These are phyloP conservation scores for Drosophila cognata DNA, from an alignment of 2,888 invertebrate species.

Conservation along the genomic window DNA sequence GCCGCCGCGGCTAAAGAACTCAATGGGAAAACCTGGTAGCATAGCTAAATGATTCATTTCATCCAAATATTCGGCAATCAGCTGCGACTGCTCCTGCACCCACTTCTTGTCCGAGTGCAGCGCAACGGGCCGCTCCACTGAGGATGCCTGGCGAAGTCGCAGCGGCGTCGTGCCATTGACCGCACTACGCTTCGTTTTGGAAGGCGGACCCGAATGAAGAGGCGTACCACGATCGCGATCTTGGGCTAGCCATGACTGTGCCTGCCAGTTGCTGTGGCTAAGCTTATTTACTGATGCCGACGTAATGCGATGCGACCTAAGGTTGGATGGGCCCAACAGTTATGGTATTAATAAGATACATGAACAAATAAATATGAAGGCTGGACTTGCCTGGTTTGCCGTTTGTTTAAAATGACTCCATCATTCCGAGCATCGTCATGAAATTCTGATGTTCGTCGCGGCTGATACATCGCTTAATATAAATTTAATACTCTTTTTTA, in stretches of 20 bases:
- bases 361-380: not conserved
- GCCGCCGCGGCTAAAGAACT: constrained; percentile 70
- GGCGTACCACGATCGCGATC: constrained; percentile 40
- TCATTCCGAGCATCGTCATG: constrained; percentile 69
- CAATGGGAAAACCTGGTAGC: constrained; percentile 61
- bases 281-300: constrained; percentile 18
- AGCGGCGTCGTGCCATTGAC: constrained; percentile 43
- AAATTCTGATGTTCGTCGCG: constrained; percentile 81
- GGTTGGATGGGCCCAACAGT: not conserved
- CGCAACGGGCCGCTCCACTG: constrained; percentile 69
- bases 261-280: constrained; percentile 24
- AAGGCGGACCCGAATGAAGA: constrained; percentile 8
- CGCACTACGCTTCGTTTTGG: constrained; percentile 22
- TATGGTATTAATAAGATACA: not conserved
- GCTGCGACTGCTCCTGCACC: constrained; percentile 76
- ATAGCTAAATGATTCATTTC: constrained; percentile 37
- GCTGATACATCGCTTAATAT: constrained; percentile 69
- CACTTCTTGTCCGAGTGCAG: constrained; percentile 83
- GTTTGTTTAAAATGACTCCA: constrained; percentile 43
- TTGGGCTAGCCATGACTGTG: constrained; percentile 17
- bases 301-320: constrained; percentile 39
- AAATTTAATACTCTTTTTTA: not conserved
- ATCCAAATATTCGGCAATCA: constrained; percentile 77
- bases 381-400: constrained; percentile 66
- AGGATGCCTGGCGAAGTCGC: constrained; percentile 50